Base-by-base conservation (phyloP, 2,888 invertebrate species). In the Tetanocera ferruginea region DNA sequence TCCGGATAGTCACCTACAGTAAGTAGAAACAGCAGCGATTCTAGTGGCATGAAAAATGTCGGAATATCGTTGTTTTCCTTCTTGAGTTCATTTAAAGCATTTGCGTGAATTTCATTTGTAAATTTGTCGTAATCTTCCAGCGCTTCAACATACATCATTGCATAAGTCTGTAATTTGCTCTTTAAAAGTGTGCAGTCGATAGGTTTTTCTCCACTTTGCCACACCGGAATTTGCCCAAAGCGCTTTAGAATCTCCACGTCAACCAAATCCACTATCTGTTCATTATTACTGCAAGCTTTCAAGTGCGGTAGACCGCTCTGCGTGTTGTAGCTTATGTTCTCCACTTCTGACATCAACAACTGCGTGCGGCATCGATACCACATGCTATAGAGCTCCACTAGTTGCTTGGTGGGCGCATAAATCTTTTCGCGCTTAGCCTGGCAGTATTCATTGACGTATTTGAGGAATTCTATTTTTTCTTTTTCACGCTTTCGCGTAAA, bases 261-360 rank as follows among this genome's bases (percentile, higher is more conserved):
- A 5, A 80, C 78, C 1, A 89, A 82, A 4, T 73, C 74, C 6
- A 82, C 85, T 0, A 37, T 60, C 0, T 79, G 71, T 2, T 79
- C 77, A 34, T 81, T 81, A 0, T 78, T 80, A 2, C 82, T 84
- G 76, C 84, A 86, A 3, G 81, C 76, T 0, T 78, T 62, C 3
- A 88, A 79, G n/a, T 84, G 83, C 0, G 88, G 88, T 1, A 88
- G 75, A 0, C 89, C 89, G 0, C 83, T 82, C 31, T 84, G 77
- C 4, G 88, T 86, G 19, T 83, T 80, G 51, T 85, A 88, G 4
- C 76, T 71, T 1, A 66, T 73, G 23, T 84, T 79, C 1, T 77
- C 72, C 9, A 84, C 57, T 1, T 62, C 72, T 0, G 75, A 28
- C n/a, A 83, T 49, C 2, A 87, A 43, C 5, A 71, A 34, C 5